Evolutionary conservation across 1,140 invertebrate genomes (phyloP).

Genomic region (Camponotus floridanus): DNA sequence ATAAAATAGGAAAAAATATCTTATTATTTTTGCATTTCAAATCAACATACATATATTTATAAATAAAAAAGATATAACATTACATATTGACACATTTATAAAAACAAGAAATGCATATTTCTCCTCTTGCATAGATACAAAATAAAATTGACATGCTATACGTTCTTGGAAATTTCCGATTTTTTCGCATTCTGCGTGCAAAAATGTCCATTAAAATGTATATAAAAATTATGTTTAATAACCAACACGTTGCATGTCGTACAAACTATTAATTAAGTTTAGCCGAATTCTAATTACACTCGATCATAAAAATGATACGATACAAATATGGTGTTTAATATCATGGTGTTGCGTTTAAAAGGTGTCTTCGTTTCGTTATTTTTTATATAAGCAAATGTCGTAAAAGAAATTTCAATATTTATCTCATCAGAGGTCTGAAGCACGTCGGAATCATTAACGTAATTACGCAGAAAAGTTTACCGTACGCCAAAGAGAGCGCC

Average conservation of each 20-base stretch:
- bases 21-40: too few relatives aligned
- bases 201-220: not conserved
- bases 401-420: conserved; percentile 38
- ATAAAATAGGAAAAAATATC: too few relatives aligned
- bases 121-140: too few relatives aligned
- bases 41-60: too few relatives aligned
- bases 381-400: conserved; percentile 7
- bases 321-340: conserved; percentile 25
- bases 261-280: conserved; percentile 40
- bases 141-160: not conserved
- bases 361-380: conserved; percentile 23
- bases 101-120: too few relatives aligned
- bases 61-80: too few relatives aligned
- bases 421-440: not conserved
- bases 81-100: too few relatives aligned
- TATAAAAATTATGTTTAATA: conserved; percentile 9
- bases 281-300: not conserved
- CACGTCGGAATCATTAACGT: conserved; percentile 47
- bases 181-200: not conserved
- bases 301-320: not conserved
- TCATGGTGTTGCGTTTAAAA: conserved; percentile 4
- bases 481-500: conserved; percentile 1
- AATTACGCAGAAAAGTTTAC: conserved; percentile 40
- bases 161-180: not conserved
- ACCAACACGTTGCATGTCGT: conserved; percentile 2